Conservation (phyloP, 2,113 vertebrate genomes). For the Atlantisia rogersi region DNA sequence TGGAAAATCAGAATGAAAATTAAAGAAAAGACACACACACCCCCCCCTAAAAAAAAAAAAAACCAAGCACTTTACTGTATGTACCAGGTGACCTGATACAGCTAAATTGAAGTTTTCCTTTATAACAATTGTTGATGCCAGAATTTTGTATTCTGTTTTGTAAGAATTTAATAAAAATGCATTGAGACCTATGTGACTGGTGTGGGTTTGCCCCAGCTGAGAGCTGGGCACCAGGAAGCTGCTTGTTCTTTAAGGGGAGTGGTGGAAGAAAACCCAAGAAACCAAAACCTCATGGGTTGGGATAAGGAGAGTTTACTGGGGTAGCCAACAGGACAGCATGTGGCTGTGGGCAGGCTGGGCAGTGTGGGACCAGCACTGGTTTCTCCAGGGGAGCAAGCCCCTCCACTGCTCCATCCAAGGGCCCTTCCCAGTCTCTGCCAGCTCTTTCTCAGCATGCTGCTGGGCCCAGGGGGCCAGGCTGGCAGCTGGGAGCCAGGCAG, state of each 20-base stretch:
- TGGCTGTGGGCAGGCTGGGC: no score
- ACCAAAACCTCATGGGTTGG: no score
- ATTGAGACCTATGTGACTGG: conserved; percentile 64
- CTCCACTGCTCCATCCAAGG: no score
- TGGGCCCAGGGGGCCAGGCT: fast-evolving
- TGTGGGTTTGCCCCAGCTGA: neutral
- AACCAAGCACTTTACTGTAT: conserved; percentile 94
- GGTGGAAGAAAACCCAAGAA: no score
- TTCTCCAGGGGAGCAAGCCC: no score
- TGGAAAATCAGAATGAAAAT: conserved; percentile 33
- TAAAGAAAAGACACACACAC: neutral
- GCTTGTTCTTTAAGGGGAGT: no score
- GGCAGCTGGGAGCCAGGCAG: neutral
- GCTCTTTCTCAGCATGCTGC: neutral
- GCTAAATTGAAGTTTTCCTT: conserved; percentile 82
- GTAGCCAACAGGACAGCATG: no score
- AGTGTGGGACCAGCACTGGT: no score
- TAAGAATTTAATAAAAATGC: conserved; percentile 92
- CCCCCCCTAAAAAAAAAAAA: neutral
- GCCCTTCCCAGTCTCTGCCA: neutral
- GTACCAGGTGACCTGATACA: conserved; percentile 90
- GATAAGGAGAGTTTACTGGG: no score
- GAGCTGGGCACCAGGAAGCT: no score
- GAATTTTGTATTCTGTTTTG: conserved; percentile 98
- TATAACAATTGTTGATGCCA: conserved; percentile 83